A percentile compares a stretch with the other conserved stretches of the same genome.
Evolutionary conservation across 2,888 invertebrate species (phyloP).

Genomic region (Atrina japonica): DNA sequence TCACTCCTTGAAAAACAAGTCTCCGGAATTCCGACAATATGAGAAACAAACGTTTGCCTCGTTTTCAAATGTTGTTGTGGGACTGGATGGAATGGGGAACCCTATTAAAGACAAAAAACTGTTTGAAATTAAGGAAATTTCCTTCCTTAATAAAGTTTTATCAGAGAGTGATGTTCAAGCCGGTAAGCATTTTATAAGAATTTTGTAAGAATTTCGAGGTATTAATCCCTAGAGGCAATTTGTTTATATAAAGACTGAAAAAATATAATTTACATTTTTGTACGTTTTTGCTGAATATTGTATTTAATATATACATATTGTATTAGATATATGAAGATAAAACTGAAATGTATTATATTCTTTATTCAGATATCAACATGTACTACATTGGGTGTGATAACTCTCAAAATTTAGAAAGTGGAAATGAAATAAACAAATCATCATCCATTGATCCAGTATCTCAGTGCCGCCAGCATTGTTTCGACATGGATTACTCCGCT

Average conservation of each 20-base stretch:
- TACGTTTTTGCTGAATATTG: too few relatives aligned
- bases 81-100: constrained; percentile 52
- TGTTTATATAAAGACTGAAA: neutral
- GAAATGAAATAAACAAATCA: too few relatives aligned
- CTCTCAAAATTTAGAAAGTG: too few relatives aligned
- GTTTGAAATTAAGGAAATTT: constrained; percentile 50
- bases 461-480: too few relatives aligned
- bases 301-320: too few relatives aligned
- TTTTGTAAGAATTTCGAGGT: neutral
- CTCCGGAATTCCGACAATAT: constrained; percentile 32
- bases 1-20: constrained; percentile 31
- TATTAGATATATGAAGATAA: too few relatives aligned
- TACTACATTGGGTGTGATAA: too few relatives aligned
- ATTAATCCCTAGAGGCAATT: neutral
- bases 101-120: constrained; percentile 45
- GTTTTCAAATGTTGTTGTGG: constrained; percentile 52
- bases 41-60: constrained; percentile 46
- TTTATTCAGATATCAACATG: too few relatives aligned
- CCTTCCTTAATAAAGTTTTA: constrained; percentile 43
- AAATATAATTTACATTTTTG: too few relatives aligned
- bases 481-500: too few relatives aligned
- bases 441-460: too few relatives aligned
- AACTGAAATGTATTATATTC: too few relatives aligned
- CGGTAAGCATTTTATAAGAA: constrained; percentile 29
- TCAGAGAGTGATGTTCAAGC: constrained; percentile 2